phyloP scores from a whole-genome alignment of 2,113 vertebrate species.

The Sterrhoptilus dennistouni region DNA sequence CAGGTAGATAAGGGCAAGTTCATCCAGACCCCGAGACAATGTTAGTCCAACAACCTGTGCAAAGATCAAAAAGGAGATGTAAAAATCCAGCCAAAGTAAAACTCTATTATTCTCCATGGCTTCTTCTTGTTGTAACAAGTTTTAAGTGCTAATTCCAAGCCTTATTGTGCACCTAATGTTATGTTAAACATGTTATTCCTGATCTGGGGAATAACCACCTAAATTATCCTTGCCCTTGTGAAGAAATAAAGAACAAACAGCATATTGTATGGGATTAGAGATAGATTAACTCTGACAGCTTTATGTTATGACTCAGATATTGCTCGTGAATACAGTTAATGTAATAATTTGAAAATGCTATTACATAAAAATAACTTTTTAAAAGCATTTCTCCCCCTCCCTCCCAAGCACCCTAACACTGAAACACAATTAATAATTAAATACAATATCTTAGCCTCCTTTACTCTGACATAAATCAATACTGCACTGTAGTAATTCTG shows the following conservation, averaged over 20 bases:
- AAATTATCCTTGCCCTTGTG: constrained; percentile 14
- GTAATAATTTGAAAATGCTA: constrained; percentile 38
- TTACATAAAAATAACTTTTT: constrained; percentile 48
- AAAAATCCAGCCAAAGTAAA: constrained; percentile 12
- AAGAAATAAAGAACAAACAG: constrained; percentile 51
- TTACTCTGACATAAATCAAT: constrained; percentile 34
- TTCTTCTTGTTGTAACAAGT: constrained; percentile 64
- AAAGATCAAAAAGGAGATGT: constrained; percentile 38
- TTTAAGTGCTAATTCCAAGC: constrained; percentile 65
- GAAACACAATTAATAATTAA: constrained; percentile 53
- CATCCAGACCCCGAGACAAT: constrained; percentile 86
- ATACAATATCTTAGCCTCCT: background rate
- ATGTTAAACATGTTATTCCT: constrained; percentile 61
- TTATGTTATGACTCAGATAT: constrained; percentile 51
- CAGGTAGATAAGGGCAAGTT: constrained; percentile 92
- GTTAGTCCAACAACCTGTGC: constrained; percentile 87
- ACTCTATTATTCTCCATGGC: background rate
- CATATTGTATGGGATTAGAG: constrained; percentile 34
- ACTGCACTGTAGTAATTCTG: background rate
- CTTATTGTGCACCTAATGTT: constrained; percentile 35
- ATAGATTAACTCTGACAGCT: constrained; percentile 47
- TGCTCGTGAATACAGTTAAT: constrained; percentile 42
- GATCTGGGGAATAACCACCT: constrained; percentile 53
- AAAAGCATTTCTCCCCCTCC: constrained; percentile 23
- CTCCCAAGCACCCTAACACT: background rate